Conservation (phyloP, 2,888 invertebrate genomes). For the Hypercompe scribonia region DNA sequence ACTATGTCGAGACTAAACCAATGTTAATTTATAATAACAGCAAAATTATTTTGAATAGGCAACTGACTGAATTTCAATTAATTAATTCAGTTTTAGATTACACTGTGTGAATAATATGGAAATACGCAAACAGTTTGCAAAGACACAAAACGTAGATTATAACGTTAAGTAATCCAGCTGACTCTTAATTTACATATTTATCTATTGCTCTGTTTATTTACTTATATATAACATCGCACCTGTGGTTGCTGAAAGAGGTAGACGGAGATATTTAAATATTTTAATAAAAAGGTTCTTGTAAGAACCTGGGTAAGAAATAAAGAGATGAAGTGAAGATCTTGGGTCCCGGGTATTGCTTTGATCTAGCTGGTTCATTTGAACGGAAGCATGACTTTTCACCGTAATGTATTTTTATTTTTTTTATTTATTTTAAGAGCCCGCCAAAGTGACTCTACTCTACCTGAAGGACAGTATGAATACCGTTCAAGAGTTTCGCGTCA, state of each 20-base stretch:
- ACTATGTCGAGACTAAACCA: slow-evolving; percentile 32
- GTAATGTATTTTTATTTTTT: too few species aligned
- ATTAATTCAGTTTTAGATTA: slow-evolving; percentile 58
- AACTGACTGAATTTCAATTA: slow-evolving; percentile 54
- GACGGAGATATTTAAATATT: not conserved
- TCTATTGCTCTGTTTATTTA: slow-evolving; percentile 9
- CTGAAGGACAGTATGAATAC: too few species aligned
- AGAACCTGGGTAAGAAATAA: not conserved
- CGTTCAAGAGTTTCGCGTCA: too few species aligned
- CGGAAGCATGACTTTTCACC: too few species aligned
- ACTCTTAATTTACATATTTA: slow-evolving; percentile 14
- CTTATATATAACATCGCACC: slow-evolving; percentile 1
- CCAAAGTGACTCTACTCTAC: too few species aligned
- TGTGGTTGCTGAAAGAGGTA: not conserved
- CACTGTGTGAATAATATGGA: slow-evolving; percentile 51
- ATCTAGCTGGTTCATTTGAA: too few species aligned
- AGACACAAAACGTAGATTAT: slow-evolving; percentile 40
- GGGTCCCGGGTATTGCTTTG: too few species aligned
- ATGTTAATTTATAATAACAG: slow-evolving; percentile 63
- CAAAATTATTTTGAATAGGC: slow-evolving; percentile 54
- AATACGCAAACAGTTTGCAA: slow-evolving; percentile 38
- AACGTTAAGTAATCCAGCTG: slow-evolving; percentile 14
- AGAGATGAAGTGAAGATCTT: too few species aligned
- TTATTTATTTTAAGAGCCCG: too few species aligned
- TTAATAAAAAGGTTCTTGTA: not conserved